Conservation (phyloP, 2,113 vertebrate genomes). For the Collichthys lucidus region DNA sequence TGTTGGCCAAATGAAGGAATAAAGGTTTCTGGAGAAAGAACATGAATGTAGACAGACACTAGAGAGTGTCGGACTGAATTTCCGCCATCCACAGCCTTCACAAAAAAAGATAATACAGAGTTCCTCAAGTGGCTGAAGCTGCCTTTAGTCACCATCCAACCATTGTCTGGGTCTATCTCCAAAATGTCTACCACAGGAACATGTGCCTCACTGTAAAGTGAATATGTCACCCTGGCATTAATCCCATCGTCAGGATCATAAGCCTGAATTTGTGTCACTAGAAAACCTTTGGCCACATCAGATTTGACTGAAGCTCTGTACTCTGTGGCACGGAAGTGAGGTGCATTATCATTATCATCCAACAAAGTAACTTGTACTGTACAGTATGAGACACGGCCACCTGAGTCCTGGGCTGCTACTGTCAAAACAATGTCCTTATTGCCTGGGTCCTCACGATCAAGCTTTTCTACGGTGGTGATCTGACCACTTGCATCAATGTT, state of each 20-base stretch:
- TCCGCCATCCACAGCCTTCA: conserved; percentile 96
- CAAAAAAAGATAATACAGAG: conserved; percentile 94
- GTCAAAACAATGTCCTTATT: conserved; percentile 89
- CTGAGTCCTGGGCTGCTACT: conserved; percentile 90
- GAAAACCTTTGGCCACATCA: conserved; percentile 89
- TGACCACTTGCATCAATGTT: conserved; percentile 90
- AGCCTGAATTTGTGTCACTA: conserved; percentile 95
- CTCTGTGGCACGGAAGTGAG: conserved; percentile 89
- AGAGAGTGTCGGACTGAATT: conserved; percentile 91
- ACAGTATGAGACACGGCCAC: conserved; percentile 91
- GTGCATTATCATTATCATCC: conserved; percentile 96
- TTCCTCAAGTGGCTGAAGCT: conserved; percentile 91
- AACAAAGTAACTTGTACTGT: conserved; percentile 90
- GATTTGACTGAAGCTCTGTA: conserved; percentile 94
- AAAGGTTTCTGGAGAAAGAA: conserved; percentile 89
- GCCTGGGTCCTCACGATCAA: conserved; percentile 90
- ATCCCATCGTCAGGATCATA: conserved; percentile 90
- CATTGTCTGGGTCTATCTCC: conserved; percentile 97
- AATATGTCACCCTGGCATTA: conserved; percentile 94
- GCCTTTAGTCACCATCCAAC: conserved; percentile 97
- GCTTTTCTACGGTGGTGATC: conserved; percentile 90
- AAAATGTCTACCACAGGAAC: conserved; percentile 91
- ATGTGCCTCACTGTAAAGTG: conserved; percentile 94
- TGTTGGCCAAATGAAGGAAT: conserved; percentile 92
- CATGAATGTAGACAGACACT: conserved; percentile 95